These are phyloP conservation scores for Andinoacara biseriatus DNA, from an alignment of 2,113 vertebrate genomes.

Conservation along the genomic window DNA sequence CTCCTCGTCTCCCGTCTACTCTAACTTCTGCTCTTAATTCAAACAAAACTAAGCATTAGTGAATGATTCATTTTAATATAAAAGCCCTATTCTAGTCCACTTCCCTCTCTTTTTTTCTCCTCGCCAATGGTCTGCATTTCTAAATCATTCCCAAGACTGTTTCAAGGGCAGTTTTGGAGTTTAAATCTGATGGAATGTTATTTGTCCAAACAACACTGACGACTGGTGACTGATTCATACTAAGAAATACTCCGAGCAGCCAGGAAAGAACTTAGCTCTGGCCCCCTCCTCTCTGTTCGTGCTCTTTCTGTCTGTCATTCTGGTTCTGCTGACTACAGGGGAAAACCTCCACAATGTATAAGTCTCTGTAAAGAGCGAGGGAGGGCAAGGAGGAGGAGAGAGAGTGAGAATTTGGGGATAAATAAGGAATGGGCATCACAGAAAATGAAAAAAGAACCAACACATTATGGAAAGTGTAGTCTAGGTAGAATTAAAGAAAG, in stretches of 20 bases:
- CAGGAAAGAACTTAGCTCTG: conserved; percentile 57
- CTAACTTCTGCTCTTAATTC: conserved; percentile 20
- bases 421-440: conserved; percentile 6
- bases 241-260: conserved; percentile 55
- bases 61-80: conserved; percentile 36
- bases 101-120: neutral
- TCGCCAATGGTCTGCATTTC: conserved; percentile 15
- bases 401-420: conserved; percentile 6
- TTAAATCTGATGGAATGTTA: conserved; percentile 67
- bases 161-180: conserved; percentile 49
- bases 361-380: conserved; percentile 41
- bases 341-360: conserved; percentile 64
- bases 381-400: neutral
- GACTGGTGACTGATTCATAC: conserved; percentile 65
- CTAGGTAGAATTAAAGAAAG: neutral
- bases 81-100: conserved; percentile 32
- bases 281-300: neutral
- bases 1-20: neutral
- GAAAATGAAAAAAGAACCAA: conserved; percentile 4
- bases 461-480: conserved; percentile 29
- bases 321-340: conserved; percentile 66
- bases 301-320: conserved; percentile 49
- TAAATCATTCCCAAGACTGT: conserved; percentile 44
- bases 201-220: conserved; percentile 67
- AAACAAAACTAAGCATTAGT: conserved; percentile 28